phyloP scores from a whole-genome alignment of 2,888 invertebrate genomes.

The Mylabris sibirica region DNA sequence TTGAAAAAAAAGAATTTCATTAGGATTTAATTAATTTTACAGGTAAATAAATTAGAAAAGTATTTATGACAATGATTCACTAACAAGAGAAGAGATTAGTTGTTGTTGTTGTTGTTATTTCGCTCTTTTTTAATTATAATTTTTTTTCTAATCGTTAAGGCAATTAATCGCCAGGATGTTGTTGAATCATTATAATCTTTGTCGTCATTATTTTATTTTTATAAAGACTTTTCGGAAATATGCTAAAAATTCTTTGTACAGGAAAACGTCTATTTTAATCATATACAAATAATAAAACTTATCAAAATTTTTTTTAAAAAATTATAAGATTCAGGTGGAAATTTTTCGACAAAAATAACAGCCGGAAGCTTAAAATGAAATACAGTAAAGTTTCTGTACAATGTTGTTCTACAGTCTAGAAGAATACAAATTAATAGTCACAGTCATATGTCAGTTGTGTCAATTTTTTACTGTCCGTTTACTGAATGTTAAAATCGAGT shows the following conservation, averaged over 20 bases:
- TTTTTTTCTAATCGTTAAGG: neutral
- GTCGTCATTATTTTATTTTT: neutral
- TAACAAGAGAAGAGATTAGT: neutral
- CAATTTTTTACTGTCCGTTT: too few species aligned
- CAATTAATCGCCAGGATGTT: constrained; percentile 11
- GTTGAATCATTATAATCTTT: neutral
- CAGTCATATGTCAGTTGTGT: too few species aligned
- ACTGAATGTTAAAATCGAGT: too few species aligned
- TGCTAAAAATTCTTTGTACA: neutral
- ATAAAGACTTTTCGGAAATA: neutral
- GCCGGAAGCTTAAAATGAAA: too few species aligned
- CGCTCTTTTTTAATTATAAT: neutral
- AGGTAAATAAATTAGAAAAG: neutral
- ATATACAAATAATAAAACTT: too few species aligned
- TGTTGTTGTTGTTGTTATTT: neutral
- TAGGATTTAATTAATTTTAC: neutral
- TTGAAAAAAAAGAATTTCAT: neutral
- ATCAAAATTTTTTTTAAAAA: too few species aligned
- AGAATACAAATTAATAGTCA: too few species aligned
- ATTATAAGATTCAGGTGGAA: too few species aligned
- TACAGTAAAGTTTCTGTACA: too few species aligned
- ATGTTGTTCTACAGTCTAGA: too few species aligned
- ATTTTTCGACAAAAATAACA: too few species aligned
- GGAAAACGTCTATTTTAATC: too few species aligned
- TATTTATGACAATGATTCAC: neutral